Evolutionary conservation across 2,888 invertebrate genomes (phyloP).

Genomic region (Cetonia aurata): DNA sequence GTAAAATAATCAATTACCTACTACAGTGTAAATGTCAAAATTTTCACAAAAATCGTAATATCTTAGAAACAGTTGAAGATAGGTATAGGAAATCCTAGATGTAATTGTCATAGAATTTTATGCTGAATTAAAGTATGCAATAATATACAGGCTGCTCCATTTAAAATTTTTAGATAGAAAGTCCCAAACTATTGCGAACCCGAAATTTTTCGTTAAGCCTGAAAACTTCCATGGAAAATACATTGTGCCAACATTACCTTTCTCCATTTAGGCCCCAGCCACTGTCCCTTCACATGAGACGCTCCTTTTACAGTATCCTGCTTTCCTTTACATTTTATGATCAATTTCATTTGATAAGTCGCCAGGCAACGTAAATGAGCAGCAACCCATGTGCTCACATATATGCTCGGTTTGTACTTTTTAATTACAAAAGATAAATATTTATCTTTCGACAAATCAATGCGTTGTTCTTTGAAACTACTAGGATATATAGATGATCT

Average conservation of each 20-base stretch:
- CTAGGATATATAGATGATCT: constrained; percentile 67
- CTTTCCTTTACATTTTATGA: constrained; percentile 50
- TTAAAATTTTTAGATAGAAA: too few relatives aligned
- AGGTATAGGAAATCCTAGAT: too few relatives aligned
- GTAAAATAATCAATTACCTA: too few relatives aligned
- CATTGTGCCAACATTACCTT: constrained; percentile 55
- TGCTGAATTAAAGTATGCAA: too few relatives aligned
- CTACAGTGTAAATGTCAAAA: too few relatives aligned
- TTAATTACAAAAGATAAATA: constrained; percentile 66
- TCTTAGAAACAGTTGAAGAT: too few relatives aligned
- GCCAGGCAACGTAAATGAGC: constrained; percentile 68
- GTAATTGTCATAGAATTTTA: too few relatives aligned
- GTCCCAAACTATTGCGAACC: too few relatives aligned
- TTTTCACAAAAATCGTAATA: too few relatives aligned
- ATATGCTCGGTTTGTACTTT: constrained; percentile 68
- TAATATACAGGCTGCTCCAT: too few relatives aligned
- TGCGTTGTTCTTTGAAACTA: constrained; percentile 68
- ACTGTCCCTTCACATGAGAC: constrained; percentile 55
- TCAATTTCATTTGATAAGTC: constrained; percentile 60
- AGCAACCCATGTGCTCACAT: constrained; percentile 68
- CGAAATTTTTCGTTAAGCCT: too few relatives aligned
- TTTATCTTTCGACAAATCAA: constrained; percentile 66
- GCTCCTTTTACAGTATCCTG: constrained; percentile 51
- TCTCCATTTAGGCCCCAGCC: constrained; percentile 62
- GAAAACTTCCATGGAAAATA: too few relatives aligned